These are phyloP conservation scores for Brenthis daphne DNA, from an alignment of 2,888 invertebrate species.

Conservation along the genomic window DNA sequence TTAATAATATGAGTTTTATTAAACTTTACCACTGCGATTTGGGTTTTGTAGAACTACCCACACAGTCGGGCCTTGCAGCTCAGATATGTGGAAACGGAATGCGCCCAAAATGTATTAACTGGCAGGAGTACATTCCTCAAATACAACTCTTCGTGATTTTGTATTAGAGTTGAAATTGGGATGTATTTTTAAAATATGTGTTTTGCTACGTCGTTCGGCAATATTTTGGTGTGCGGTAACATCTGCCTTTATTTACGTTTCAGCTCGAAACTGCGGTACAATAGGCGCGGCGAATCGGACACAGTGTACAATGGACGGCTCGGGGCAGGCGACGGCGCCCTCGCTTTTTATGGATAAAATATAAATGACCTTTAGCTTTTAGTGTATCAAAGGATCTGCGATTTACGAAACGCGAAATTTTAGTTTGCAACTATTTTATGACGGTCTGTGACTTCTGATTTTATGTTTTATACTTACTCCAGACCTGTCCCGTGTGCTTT, in stretches of 20 bases:
- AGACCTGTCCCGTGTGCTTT: neutral
- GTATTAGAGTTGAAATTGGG: slow-evolving; percentile 45
- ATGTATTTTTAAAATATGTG: slow-evolving; percentile 39
- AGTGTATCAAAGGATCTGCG: slow-evolving; percentile 27
- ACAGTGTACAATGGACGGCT: slow-evolving; percentile 57
- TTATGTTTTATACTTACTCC: slow-evolving; percentile 6
- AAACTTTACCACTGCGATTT: slow-evolving; percentile 69
- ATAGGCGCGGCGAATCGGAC: slow-evolving; percentile 73
- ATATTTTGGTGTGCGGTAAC: slow-evolving; percentile 75
- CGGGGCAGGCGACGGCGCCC: slow-evolving; percentile 39
- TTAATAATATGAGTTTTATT: slow-evolving; percentile 77
- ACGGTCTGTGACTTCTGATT: slow-evolving; percentile 15
- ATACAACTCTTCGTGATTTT: slow-evolving; percentile 34
- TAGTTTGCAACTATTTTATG: slow-evolving; percentile 27
- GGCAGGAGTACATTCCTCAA: slow-evolving; percentile 19
- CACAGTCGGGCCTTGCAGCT: slow-evolving; percentile 59
- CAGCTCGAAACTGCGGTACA: slow-evolving; percentile 74
- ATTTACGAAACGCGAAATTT: slow-evolving; percentile 22
- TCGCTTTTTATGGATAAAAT: slow-evolving; percentile 56
- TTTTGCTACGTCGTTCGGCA: slow-evolving; percentile 43
- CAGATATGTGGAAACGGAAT: slow-evolving; percentile 44
- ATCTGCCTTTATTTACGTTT: slow-evolving; percentile 82
- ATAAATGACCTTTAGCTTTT: slow-evolving; percentile 61
- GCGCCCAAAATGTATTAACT: slow-evolving; percentile 40
- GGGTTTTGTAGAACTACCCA: slow-evolving; percentile 78